Conservation (phyloP, 2,888 invertebrate genomes). For the Trichogramma evanescens region DNA sequence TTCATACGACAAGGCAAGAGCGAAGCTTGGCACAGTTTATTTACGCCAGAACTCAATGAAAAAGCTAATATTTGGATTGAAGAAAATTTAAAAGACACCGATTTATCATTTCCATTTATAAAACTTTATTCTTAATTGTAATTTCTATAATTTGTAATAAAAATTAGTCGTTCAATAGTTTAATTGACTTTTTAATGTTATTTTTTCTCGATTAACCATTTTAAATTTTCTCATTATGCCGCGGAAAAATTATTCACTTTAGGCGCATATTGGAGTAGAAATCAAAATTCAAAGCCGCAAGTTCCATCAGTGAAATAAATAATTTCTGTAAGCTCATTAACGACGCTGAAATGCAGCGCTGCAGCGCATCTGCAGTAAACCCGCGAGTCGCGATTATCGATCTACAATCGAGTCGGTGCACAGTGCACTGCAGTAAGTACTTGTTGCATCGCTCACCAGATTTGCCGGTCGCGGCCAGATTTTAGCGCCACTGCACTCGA, state of each 20-base stretch:
- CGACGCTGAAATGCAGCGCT: too few species aligned
- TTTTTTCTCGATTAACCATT: too few species aligned
- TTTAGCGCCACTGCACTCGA: too few species aligned
- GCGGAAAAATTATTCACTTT: too few species aligned
- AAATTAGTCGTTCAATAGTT: neutral
- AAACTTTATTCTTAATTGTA: slow-evolving; percentile 18
- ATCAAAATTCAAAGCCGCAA: too few species aligned
- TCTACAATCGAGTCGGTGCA: neutral
- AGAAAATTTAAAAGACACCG: slow-evolving; percentile 56
- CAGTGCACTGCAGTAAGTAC: neutral
- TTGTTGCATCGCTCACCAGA: neutral
- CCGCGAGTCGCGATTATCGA: too few species aligned
- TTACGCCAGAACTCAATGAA: slow-evolving; percentile 59
- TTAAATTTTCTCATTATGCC: too few species aligned
- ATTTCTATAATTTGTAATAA: neutral
- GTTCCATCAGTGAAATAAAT: too few species aligned
- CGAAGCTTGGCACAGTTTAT: slow-evolving; percentile 67
- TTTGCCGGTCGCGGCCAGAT: neutral
- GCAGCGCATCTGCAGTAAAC: too few species aligned
- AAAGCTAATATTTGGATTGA: slow-evolving; percentile 66
- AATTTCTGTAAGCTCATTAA: too few species aligned
- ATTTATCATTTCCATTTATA: slow-evolving; percentile 54
- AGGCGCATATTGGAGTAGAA: too few species aligned
- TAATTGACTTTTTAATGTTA: neutral
- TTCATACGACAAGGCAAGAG: slow-evolving; percentile 65